phyloP scores from a whole-genome alignment of 2,797 vertebrate species.

The Trichosurus vulpecula region DNA sequence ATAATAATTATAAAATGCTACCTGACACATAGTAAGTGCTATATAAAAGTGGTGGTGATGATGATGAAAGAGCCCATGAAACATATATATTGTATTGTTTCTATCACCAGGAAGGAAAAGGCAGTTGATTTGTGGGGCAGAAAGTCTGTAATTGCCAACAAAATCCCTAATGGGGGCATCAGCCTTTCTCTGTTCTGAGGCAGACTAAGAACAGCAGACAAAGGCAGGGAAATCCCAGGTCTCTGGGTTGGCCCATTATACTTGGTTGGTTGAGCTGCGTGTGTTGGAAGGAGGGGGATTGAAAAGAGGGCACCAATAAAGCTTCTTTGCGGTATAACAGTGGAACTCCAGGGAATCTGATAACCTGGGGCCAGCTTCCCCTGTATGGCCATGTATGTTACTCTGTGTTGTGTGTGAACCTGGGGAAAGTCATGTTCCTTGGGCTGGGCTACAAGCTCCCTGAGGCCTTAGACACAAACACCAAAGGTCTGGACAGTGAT shows the following conservation, averaged over 20 bases:
- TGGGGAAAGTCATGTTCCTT: neutral
- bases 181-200: neutral
- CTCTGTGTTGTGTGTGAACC: neutral
- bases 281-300: neutral
- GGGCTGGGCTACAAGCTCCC: neutral
- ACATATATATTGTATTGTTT: neutral
- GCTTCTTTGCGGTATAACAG: neutral
- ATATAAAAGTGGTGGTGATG: neutral
- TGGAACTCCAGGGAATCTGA: neutral
- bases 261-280: neutral
- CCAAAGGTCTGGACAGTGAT: neutral
- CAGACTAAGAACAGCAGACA: neutral
- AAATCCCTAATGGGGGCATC: neutral
- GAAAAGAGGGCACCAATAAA: neutral
- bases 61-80: neutral
- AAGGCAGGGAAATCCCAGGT: neutral
- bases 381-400: neutral
- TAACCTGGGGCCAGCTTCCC: neutral
- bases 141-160: neutral
- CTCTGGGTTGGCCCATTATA: neutral
- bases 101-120: neutral
- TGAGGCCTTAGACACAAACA: neutral
- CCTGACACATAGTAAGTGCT: neutral
- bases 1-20: neutral
- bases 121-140: neutral